phyloP scores from a whole-genome alignment of 2,888 invertebrate genomes.

The Yponomeuta sedellus region DNA sequence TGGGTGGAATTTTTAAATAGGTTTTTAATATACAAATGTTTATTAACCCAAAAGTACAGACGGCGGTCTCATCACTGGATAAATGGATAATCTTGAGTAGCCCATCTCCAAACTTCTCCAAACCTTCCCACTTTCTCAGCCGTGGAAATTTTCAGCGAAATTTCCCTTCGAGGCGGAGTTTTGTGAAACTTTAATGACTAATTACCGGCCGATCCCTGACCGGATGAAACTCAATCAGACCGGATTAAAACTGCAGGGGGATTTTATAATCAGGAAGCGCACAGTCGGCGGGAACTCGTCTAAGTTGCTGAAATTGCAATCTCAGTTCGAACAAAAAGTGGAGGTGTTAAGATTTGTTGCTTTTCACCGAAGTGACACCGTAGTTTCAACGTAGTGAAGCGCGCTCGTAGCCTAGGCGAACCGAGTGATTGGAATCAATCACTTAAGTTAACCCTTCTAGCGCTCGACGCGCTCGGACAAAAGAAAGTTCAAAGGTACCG shows the following conservation, averaged over 20 bases:
- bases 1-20: too few species aligned
- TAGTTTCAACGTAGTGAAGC: too few species aligned
- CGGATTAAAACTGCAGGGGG: slow-evolving; percentile 16
- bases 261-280: slow-evolving; percentile 14
- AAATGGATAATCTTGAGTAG: neutral
- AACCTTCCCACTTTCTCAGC: neutral
- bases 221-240: slow-evolving; percentile 17
- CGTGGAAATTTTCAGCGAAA: neutral
- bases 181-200: slow-evolving; percentile 17
- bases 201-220: slow-evolving; percentile 18
- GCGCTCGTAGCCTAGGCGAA: too few species aligned
- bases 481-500: too few species aligned
- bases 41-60: too few species aligned
- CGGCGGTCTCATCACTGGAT: too few species aligned
- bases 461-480: too few species aligned
- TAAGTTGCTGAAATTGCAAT: slow-evolving; percentile 4
- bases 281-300: slow-evolving; percentile 3
- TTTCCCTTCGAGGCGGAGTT: slow-evolving; percentile 2
- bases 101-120: neutral
- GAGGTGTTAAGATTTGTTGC: neutral
- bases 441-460: too few species aligned
- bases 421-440: too few species aligned
- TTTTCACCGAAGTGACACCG: neutral
- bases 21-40: too few species aligned
- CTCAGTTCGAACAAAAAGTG: neutral